Conservation (phyloP, 2,888 invertebrate genomes). For the Peribatodes rhomboidaria region DNA sequence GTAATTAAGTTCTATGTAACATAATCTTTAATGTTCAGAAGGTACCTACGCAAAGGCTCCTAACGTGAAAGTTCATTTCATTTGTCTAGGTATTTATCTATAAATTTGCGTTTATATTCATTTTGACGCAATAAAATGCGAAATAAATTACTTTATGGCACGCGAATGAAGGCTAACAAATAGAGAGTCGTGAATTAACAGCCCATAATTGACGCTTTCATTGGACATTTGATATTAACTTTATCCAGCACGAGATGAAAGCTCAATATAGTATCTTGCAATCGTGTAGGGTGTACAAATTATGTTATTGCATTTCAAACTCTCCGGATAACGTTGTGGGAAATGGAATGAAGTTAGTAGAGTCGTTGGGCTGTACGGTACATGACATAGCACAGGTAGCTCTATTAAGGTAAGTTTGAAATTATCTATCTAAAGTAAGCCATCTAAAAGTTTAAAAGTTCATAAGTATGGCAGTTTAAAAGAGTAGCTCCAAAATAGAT, state of each 20-base stretch:
- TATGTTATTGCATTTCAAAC: conserved; percentile 32
- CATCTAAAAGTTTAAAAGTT: background rate
- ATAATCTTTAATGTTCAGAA: no score
- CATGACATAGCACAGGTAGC: background rate
- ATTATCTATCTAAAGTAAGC: background rate
- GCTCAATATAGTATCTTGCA: conserved; percentile 38
- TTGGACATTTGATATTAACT: conserved; percentile 43
- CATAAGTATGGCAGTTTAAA: no score
- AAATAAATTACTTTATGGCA: conserved; percentile 31
- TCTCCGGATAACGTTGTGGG: conserved; percentile 16
- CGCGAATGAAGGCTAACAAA: conserved; percentile 34
- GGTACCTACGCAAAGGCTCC: no score
- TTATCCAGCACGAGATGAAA: conserved; percentile 41
- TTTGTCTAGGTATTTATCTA: no score
- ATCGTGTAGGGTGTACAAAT: conserved; percentile 35
- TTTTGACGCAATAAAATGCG: conserved; percentile 31
- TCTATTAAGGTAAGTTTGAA: background rate
- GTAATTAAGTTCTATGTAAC: no score
- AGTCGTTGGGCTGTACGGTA: background rate
- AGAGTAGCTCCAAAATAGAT: no score
- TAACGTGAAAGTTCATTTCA: conserved; percentile 20
- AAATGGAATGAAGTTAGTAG: background rate
- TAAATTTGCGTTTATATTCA: conserved; percentile 21
- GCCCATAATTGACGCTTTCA: conserved; percentile 48
- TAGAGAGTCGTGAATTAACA: conserved; percentile 43